Percentiles rank a stretch among this genome's conserved stretches.
phyloP scores from a whole-genome alignment of 2,113 vertebrate genomes.

The Pungitius pungitius region DNA sequence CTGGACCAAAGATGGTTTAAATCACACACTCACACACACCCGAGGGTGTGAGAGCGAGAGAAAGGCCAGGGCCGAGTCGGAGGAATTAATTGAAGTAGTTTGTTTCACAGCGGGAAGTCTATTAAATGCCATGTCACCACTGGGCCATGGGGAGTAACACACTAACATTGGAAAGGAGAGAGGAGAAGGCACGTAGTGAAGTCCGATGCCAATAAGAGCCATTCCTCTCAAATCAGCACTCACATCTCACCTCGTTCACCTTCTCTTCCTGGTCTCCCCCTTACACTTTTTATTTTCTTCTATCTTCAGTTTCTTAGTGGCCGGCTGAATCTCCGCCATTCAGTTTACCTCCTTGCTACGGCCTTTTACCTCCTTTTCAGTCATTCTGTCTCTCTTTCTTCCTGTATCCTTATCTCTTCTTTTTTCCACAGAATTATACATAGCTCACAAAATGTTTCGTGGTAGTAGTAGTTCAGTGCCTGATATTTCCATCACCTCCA shows the following conservation, averaged over 20 bases:
- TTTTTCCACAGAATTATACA: background rate
- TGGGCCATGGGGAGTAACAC: conserved; percentile 77
- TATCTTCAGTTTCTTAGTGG: background rate
- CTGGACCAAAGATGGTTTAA: conserved; percentile 51
- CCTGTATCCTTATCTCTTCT: conserved; percentile 19
- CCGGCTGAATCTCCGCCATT: background rate
- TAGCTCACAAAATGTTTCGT: background rate
- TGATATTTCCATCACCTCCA: background rate
- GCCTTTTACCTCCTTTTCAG: background rate
- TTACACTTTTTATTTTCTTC: background rate
- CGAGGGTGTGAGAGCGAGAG: conserved; percentile 58
- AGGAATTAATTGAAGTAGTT: conserved; percentile 85
- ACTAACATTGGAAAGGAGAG: conserved; percentile 49
- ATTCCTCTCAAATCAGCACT: conserved; percentile 59
- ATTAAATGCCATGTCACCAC: conserved; percentile 84
- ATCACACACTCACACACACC: conserved; percentile 66
- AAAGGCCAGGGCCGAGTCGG: conserved; percentile 77
- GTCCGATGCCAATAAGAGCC: conserved; percentile 31
- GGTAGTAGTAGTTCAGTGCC: background rate
- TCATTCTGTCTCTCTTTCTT: background rate
- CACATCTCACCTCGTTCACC: conserved; percentile 50
- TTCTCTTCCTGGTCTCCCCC: conserved; percentile 25
- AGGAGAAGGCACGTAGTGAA: conserved; percentile 18
- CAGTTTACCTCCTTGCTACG: background rate
- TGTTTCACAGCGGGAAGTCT: conserved; percentile 82